These are phyloP conservation scores for Dolomedes plantarius DNA, from an alignment of 2,888 invertebrate genomes.

Conservation along the genomic window DNA sequence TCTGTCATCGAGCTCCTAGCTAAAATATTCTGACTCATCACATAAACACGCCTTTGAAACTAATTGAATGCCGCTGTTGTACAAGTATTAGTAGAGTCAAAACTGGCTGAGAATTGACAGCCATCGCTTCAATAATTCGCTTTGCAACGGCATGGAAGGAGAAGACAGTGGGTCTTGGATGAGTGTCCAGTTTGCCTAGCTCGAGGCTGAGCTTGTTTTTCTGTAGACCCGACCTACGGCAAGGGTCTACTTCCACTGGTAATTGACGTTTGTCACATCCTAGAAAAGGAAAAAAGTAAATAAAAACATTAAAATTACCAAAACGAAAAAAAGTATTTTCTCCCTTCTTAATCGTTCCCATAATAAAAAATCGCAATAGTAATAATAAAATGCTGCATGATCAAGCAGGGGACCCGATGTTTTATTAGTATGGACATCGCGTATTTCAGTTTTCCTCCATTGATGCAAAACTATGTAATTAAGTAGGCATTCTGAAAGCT, in stretches of 20 bases:
- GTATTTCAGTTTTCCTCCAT: slow-evolving; percentile 43
- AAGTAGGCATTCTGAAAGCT: slow-evolving; percentile 43
- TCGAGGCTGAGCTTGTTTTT: slow-evolving; percentile 61
- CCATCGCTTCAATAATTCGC: neutral
- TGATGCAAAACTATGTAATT: slow-evolving; percentile 54
- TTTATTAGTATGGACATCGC: slow-evolving; percentile 57
- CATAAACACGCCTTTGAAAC: neutral
- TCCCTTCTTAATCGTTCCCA: slow-evolving; percentile 47
- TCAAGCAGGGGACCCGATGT: slow-evolving; percentile 11
- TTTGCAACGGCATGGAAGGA: neutral
- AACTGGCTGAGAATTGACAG: neutral
- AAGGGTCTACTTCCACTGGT: slow-evolving; percentile 47
- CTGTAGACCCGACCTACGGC: slow-evolving; percentile 22
- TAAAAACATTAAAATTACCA: slow-evolving; percentile 15
- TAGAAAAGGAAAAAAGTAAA: slow-evolving; percentile 20
- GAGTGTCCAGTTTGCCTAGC: slow-evolving; percentile 49
- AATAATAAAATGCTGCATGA: slow-evolving; percentile 46
- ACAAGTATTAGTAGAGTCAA: neutral
- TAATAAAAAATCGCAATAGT: slow-evolving; percentile 55
- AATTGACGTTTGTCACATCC: slow-evolving; percentile 66
- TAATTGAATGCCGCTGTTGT: neutral
- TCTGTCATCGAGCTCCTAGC: too few species aligned
- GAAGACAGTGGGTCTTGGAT: slow-evolving; percentile 24
- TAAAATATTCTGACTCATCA: neutral
- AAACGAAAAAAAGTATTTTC: slow-evolving; percentile 19